A percentile compares a stretch with the other conserved stretches of the same genome.
Evolutionary conservation across 2,888 invertebrate genomes (phyloP).

Genomic region (Drosophila borborema): DNA sequence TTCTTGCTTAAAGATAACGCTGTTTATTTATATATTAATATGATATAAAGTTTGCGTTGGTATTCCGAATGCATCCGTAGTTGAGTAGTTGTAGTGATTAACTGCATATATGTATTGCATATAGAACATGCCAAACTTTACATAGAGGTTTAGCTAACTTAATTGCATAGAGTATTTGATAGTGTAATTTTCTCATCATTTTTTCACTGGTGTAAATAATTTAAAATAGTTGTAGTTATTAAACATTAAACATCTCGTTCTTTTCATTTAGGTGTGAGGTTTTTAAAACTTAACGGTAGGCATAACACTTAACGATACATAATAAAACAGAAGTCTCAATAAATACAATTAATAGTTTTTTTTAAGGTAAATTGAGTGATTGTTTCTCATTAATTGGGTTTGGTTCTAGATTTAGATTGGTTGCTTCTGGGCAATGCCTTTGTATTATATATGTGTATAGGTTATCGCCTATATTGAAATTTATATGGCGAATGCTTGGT

Average conservation of each 20-base stretch:
- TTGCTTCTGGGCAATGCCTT: constrained; percentile 31
- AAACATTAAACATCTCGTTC: constrained; percentile 33
- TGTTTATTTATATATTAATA: constrained; percentile 58
- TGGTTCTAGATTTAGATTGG: constrained; percentile 61
- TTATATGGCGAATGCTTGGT: constrained; percentile 32
- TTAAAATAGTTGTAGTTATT: constrained; percentile 51
- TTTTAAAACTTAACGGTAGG: constrained; percentile 79
- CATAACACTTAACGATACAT: constrained; percentile 73
- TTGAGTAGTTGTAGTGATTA: constrained; percentile 54
- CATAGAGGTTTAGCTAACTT: constrained; percentile 62
- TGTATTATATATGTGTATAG: constrained; percentile 8
- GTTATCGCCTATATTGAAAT: constrained; percentile 23
- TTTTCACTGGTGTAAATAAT: constrained; percentile 67
- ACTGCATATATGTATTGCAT: constrained; percentile 48
- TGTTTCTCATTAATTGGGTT: constrained; percentile 74
- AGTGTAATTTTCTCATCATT: constrained; percentile 31
- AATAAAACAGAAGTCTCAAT: constrained; percentile 60
- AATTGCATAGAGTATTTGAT: constrained; percentile 72
- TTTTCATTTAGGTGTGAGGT: constrained; percentile 31
- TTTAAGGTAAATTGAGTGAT: constrained; percentile 80
- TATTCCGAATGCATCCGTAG: constrained; percentile 60
- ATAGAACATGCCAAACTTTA: constrained; percentile 50
- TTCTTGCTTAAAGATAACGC: constrained; percentile 71
- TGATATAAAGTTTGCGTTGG: constrained; percentile 61
- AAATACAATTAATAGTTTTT: constrained; percentile 50